Evolutionary conservation across 2,113 vertebrate species (phyloP).

Genomic region (Otis tarda): DNA sequence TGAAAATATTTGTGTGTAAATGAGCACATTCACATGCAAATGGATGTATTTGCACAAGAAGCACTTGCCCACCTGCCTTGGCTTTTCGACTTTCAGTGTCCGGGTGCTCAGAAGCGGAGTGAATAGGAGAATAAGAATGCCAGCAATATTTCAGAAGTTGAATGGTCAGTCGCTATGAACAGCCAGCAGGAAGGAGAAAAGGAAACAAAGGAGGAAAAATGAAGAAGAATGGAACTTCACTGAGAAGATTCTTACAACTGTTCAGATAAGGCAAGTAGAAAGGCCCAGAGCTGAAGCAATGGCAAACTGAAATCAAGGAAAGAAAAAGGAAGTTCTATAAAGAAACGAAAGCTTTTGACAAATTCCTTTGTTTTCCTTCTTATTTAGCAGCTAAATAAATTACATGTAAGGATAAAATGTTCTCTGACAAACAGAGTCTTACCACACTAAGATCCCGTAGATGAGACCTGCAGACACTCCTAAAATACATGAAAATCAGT

Average conservation of each 20-base stretch:
- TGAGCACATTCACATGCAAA: conserved; percentile 44
- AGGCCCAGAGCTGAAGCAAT: not conserved
- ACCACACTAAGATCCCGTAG: not conserved
- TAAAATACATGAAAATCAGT: not conserved
- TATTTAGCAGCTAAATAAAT: not conserved
- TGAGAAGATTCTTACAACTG: not conserved
- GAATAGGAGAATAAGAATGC: conserved; percentile 1
- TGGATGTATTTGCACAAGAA: conserved; percentile 34
- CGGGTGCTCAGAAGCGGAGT: not conserved
- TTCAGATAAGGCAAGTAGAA: not conserved
- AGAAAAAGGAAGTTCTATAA: not conserved
- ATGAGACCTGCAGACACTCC: not conserved
- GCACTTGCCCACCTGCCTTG: conserved; percentile 41
- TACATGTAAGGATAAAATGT: not conserved
- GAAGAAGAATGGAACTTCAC: not conserved
- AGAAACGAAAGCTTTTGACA: not conserved
- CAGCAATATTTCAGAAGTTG: conserved; percentile 35
- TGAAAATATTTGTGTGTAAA: conserved; percentile 52
- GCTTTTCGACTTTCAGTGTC: not conserved
- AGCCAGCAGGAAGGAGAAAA: not conserved
- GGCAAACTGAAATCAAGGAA: not conserved
- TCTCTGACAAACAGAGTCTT: not conserved
- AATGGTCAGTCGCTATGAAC: not conserved
- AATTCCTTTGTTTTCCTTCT: not conserved
- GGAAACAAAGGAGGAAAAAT: not conserved